Evolutionary conservation across 2,113 vertebrate genomes (phyloP), one percentile per base, ranked within the genome.

Genomic region (Turnix velox): DNA sequence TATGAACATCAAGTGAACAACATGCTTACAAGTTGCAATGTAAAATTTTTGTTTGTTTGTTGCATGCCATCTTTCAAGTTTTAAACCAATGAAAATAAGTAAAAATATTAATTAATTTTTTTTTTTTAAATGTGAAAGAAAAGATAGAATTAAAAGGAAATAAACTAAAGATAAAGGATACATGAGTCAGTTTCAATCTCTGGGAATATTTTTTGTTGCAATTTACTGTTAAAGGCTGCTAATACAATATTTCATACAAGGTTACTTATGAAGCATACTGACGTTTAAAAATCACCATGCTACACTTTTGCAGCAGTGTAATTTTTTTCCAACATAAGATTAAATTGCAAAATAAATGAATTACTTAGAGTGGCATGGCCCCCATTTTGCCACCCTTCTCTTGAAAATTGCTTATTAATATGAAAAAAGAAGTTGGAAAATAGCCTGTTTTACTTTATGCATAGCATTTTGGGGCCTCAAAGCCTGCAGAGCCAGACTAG

Each of bases 321-420:
- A 98, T 98, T 98, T 98, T 97, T 98, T 98, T 97, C 97, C 97
- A 98, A 98, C 97, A 94, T 98, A 98, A 98, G 98, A 98, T 98
- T 98, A 99, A 98, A 99, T 99, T 98, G 98, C 97, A 98, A 99
- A 98, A 98, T 98, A 98, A 98, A 99, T 99, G 97, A 98, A 99
- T 99, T 98, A 98, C 98, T 98, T 98, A 98, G 96, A 98, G 97
- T 98, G 97, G 96, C 97, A 94, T 98, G 97, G 98, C 98, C 98
- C 97, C 98, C 97, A 98, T 98, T 98, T 98, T 97, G 95, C 96
- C 96, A 97, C 84, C 86, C 94, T 97, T 97, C 97, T 97, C 97
- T 97, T 98, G 97, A 97, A 98, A 98, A 98, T 98, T 98, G 98
- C 97, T 98, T 98, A 98, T 98, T 98, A 98, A 98, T 98, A 97